Evolutionary conservation across 2,888 invertebrate species (phyloP).

Genomic region (Argyresthia albistria): DNA sequence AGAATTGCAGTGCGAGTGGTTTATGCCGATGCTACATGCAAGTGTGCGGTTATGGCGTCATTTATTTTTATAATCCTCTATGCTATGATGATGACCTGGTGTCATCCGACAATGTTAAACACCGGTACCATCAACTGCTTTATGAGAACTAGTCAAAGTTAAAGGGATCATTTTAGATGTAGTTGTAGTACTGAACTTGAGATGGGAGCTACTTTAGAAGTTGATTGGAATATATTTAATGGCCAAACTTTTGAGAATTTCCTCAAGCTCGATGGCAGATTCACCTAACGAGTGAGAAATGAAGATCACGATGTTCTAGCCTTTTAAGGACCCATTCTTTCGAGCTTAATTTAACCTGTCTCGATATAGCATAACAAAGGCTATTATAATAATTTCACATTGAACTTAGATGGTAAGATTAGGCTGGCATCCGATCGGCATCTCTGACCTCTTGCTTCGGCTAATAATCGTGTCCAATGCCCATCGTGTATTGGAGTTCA

Average conservation of each 20-base stretch:
- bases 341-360: conserved; percentile 1
- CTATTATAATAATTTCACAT: conserved; percentile 19
- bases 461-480: conserved; percentile 52
- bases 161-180: no score
- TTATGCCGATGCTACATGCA: background rate
- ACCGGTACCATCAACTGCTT: no score
- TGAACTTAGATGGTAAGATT: conserved; percentile 30
- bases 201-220: no score
- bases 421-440: conserved; percentile 40
- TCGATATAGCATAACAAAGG: conserved; percentile 2
- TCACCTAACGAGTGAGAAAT: conserved; percentile 1
- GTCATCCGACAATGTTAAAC: no score
- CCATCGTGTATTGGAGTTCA: conserved; percentile 32
- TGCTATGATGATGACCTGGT: no score
- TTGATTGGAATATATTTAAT: no score
- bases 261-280: no score
- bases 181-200: no score
- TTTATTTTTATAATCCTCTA: background rate
- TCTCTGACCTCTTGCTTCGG: conserved; percentile 52
- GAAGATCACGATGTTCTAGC: background rate
- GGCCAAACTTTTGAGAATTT: no score
- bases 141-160: no score
- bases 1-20: conserved; percentile 3
- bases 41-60: background rate
- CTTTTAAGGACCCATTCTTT: conserved; percentile 3